Percentiles rank a stretch among this genome's conserved stretches.
Conservation (phyloP, 64 coral and sea anemone genomes). For the Stichodactyla mertensii region DNA sequence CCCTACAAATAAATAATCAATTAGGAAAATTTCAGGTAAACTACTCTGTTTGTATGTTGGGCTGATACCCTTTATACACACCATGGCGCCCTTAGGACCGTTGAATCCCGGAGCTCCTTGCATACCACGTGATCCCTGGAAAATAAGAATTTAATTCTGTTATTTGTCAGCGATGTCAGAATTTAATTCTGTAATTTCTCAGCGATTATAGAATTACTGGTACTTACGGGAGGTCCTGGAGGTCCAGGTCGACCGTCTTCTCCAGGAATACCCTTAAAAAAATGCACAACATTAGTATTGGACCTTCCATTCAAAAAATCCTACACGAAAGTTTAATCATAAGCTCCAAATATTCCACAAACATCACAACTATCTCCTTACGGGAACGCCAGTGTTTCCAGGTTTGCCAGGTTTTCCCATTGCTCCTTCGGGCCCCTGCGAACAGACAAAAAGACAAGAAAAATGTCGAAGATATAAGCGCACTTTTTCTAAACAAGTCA, state of each 20-base stretch:
- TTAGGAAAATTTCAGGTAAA: not conserved
- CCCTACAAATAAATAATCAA: slow-evolving; percentile 1
- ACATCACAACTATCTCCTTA: not conserved
- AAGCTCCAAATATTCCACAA: no score
- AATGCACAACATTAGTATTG: not conserved
- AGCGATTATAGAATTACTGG: not conserved
- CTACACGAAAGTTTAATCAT: no score
- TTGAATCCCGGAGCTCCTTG: slow-evolving; percentile 20
- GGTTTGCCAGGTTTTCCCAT: slow-evolving; percentile 27
- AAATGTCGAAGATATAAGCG: no score
- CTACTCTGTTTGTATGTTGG: no score
- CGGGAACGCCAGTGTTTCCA: slow-evolving; percentile 35
- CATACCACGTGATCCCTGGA: slow-evolving; percentile 22
- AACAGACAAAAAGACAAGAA: not conserved
- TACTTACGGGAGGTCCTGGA: slow-evolving; percentile 22
- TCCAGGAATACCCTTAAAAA: slow-evolving; percentile 19
- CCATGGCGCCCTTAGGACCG: not conserved
- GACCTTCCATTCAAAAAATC: no score
- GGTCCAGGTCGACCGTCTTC: slow-evolving; percentile 29
- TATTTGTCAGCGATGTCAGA: not conserved
- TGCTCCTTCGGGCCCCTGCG: slow-evolving; percentile 36
- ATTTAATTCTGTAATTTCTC: not conserved
- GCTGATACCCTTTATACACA: not conserved
- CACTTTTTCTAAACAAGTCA: no score
- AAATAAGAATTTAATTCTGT: not conserved